phyloP scores from a whole-genome alignment of 1,140 invertebrate species.

The Aphelinus certus region DNA sequence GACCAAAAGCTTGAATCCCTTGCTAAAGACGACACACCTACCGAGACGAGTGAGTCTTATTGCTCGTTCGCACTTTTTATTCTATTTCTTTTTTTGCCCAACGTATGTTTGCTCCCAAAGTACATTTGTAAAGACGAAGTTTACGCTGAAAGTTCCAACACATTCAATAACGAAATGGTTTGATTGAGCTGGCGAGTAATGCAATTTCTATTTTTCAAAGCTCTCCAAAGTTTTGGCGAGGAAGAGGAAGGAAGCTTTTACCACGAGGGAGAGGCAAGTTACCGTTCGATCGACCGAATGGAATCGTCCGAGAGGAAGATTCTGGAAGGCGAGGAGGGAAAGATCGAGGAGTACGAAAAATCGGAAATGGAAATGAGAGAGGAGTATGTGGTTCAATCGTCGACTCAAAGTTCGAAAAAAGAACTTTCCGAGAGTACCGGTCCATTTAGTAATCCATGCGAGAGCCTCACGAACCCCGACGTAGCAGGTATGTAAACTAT shows the following conservation, averaged over 20 bases:
- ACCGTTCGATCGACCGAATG: not conserved
- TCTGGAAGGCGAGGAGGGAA: not conserved
- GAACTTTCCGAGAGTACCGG: not conserved
- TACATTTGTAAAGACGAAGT: too few relatives aligned
- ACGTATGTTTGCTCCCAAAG: too few relatives aligned
- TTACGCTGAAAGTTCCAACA: too few relatives aligned
- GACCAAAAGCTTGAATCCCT: slow-evolving; percentile 54
- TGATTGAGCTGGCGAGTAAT: too few relatives aligned
- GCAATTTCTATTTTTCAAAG: not conserved
- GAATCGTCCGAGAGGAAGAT: not conserved
- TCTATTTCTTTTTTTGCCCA: too few relatives aligned
- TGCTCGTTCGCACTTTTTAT: not conserved
- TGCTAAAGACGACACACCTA: slow-evolving; percentile 46
- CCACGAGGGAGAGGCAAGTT: slow-evolving; percentile 26
- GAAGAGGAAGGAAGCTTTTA: not conserved
- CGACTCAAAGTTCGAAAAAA: not conserved
- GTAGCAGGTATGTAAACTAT: slow-evolving; percentile 52
- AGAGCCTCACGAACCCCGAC: not conserved
- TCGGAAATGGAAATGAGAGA: not conserved
- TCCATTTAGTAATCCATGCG: not conserved
- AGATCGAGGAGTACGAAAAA: not conserved
- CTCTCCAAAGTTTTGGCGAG: slow-evolving; percentile 31
- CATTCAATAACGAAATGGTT: too few relatives aligned
- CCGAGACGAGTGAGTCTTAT: slow-evolving; percentile 29
- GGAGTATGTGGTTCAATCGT: not conserved